Percentiles rank a stretch among this genome's conserved stretches.
These are phyloP conservation scores for Ataeniobius toweri DNA, from an alignment of 2,797 vertebrate genomes.

Conservation along the genomic window DNA sequence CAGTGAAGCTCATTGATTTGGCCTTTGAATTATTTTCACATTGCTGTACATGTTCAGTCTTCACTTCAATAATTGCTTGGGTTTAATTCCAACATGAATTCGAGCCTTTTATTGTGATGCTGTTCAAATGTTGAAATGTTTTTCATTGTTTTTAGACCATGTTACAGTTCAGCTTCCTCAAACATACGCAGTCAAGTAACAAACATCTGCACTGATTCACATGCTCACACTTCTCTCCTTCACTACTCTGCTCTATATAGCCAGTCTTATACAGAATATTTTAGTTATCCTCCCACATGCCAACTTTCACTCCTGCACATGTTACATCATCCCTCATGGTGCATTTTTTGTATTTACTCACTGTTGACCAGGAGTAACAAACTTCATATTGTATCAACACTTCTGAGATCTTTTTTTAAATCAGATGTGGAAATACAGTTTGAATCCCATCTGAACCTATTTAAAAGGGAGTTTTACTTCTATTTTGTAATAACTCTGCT, in stretches of 20 bases:
- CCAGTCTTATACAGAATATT: conserved; percentile 58
- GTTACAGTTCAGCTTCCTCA: conserved; percentile 39
- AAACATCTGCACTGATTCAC: conserved; percentile 49
- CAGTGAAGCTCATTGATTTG: too few species aligned
- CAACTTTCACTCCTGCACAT: conserved; percentile 66
- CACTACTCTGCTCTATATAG: conserved; percentile 45
- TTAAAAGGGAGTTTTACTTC: conserved; percentile 6
- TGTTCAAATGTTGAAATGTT: not conserved
- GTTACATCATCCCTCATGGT: conserved; percentile 69
- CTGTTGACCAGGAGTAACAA: conserved; percentile 41
- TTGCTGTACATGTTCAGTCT: not conserved
- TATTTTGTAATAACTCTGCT: conserved; percentile 5
- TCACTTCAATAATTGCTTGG: not conserved
- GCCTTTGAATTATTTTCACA: too few species aligned
- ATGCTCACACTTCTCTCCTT: conserved; percentile 29
- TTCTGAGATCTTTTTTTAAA: conserved; percentile 16
- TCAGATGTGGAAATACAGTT: not conserved
- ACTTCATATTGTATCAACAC: conserved; percentile 24
- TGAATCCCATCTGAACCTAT: not conserved
- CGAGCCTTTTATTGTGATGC: conserved; percentile 13
- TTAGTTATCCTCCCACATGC: conserved; percentile 64
- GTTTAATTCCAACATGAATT: conserved; percentile 45
- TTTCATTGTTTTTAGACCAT: conserved; percentile 22
- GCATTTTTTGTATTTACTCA: conserved; percentile 38
- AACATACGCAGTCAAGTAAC: conserved; percentile 32